A percentile compares a stretch with the other conserved stretches of the same genome.
These are phyloP conservation scores for Torymus texanus DNA, from an alignment of 2,888 invertebrate species.

Conservation along the genomic window DNA sequence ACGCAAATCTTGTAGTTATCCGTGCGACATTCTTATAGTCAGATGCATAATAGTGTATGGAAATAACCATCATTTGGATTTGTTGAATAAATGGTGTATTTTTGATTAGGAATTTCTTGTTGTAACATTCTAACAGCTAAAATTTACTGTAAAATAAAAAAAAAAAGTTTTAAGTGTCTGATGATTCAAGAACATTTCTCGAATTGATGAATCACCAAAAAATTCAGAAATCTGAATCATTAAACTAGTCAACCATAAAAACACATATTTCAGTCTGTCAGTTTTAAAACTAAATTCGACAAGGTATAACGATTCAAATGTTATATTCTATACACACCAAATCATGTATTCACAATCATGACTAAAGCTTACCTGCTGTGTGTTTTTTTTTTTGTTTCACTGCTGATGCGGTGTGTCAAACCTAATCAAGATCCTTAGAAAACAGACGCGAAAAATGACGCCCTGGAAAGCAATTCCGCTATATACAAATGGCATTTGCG, in stretches of 20 bases:
- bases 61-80: no score
- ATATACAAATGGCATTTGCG: conserved; percentile 37
- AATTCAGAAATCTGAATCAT: conserved; percentile 12
- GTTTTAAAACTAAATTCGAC: conserved; percentile 18
- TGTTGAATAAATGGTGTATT: no score
- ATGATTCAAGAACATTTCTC: conserved; percentile 12
- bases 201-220: conserved; percentile 7
- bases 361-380: neutral
- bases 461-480: conserved; percentile 38
- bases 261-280: conserved; percentile 2
- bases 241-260: conserved; percentile 1
- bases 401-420: neutral
- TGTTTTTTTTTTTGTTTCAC: no score
- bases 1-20: no score
- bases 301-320: neutral
- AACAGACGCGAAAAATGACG: neutral
- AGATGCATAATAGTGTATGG: no score
- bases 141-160: no score
- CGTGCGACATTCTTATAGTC: no score
- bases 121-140: no score
- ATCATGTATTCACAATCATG: conserved; percentile 16
- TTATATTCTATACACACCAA: neutral
- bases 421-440: conserved; percentile 21
- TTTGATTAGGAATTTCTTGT: no score
- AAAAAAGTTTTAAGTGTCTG: no score